Evolutionary conservation across 1,140 invertebrate genomes (phyloP).

Genomic region (Lysiphlebus fabarum): DNA sequence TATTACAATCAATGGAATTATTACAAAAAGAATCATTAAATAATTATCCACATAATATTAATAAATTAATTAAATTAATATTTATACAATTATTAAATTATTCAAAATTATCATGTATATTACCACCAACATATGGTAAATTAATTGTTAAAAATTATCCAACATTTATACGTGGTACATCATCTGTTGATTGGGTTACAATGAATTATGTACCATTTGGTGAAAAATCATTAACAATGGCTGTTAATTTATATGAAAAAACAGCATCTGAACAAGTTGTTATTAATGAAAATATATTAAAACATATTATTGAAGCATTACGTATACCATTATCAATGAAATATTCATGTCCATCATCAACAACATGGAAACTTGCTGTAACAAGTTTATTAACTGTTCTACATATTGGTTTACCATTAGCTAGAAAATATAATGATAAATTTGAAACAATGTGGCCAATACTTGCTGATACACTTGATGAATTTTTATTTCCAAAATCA

Average conservation of each 20-base stretch:
- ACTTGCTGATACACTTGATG: slow-evolving; percentile 80
- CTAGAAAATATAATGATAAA: slow-evolving; percentile 70
- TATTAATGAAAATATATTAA: slow-evolving; percentile 72
- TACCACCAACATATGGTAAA: slow-evolving; percentile 68
- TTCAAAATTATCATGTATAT: slow-evolving; percentile 69
- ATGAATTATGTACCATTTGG: slow-evolving; percentile 88
- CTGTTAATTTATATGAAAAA: slow-evolving; percentile 78
- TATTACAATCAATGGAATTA: slow-evolving; percentile 76
- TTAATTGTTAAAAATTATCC: slow-evolving; percentile 39
- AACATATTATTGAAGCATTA: slow-evolving; percentile 74
- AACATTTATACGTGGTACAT: neutral
- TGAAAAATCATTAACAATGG: slow-evolving; percentile 78
- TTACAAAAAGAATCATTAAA: slow-evolving; percentile 76
- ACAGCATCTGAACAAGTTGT: slow-evolving; percentile 72
- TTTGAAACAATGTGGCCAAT: slow-evolving; percentile 79
- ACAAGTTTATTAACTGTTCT: slow-evolving; percentile 77
- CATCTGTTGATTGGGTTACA: slow-evolving; percentile 69
- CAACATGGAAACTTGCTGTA: slow-evolving; percentile 84
- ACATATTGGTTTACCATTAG: slow-evolving; percentile 81
- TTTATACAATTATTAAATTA: slow-evolving; percentile 77
- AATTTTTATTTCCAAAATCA: slow-evolving; percentile 85
- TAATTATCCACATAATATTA: slow-evolving; percentile 60
- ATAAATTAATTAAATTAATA: slow-evolving; percentile 73
- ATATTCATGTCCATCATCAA: slow-evolving; percentile 77
- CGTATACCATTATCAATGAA: slow-evolving; percentile 76